A percentile compares a stretch with the other conserved stretches of the same genome.
Evolutionary conservation across 2,113 vertebrate genomes (phyloP).

Genomic region (Spermophilus dauricus): DNA sequence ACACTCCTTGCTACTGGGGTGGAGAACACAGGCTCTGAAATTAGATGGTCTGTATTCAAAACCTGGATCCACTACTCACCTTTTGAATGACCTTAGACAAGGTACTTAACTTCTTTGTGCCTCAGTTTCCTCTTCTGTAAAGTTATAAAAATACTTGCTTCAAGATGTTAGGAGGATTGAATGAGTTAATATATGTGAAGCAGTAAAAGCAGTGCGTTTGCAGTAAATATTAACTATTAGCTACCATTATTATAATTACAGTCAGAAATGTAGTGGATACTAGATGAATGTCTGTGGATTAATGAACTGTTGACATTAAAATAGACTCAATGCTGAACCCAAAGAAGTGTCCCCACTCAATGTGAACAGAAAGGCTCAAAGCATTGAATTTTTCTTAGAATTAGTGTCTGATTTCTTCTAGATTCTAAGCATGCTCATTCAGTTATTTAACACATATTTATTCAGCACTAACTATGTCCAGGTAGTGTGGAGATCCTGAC

Average conservation of each 20-base stretch:
- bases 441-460: neutral
- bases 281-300: neutral
- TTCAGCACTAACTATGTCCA: neutral
- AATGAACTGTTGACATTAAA: conserved; percentile 51
- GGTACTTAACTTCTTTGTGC: neutral
- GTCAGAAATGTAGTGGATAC: neutral
- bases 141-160: conserved; percentile 15
- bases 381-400: conserved; percentile 2
- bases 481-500: conserved; percentile 43
- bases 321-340: conserved; percentile 43
- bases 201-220: neutral
- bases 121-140: conserved; percentile 37
- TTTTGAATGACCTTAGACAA: neutral
- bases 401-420: conserved; percentile 39
- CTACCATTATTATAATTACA: neutral
- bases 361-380: conserved; percentile 4
- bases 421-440: neutral
- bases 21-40: conserved; percentile 27
- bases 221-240: conserved; percentile 31
- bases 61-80: neutral
- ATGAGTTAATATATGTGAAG: neutral
- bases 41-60: conserved; percentile 30
- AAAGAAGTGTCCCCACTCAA: conserved; percentile 50
- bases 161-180: conserved; percentile 48
- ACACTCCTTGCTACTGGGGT: neutral